Base-by-base conservation (phyloP, 2,888 invertebrate species). In the Himalopsyche japonica region DNA sequence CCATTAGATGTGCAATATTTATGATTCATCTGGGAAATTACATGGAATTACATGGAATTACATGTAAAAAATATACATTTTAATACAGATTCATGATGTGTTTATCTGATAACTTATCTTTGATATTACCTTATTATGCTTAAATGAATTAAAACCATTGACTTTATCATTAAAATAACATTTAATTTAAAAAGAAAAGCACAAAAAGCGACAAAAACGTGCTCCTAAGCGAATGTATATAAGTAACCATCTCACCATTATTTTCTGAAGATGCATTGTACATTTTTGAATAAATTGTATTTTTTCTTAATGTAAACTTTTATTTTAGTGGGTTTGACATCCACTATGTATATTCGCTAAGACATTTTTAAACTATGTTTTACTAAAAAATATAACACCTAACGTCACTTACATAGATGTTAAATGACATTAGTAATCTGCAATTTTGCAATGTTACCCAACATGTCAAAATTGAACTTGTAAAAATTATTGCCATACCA, bases 241-340 rank as follows among this genome's bases (percentile, higher is more conserved):
- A 76, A 64, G n/a, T 30, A 20, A 64, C 32, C 32, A 30, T 30
- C 86, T 86, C 82, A 86, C 86, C 86, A 84, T 43, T 86, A 80
- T 86, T 86, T 84, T 86, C 86, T 57, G 84, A 79, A 32, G 86
- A 81, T 57, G 84, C 84, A 84, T 86, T 86, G 82, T 84, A 86
- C 86, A 86, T 86, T 85, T 83, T 85, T 77, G 37, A 76, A 82
- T 76, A 32, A 80, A 83, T 81, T 80, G 27, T 76, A 12, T 12
- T 76, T 79, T 24, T 3, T 32, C 57, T n/a, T 18, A 81, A 47
- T 84, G 70, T 84, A 79, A 79, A 79, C 20, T 83, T 32, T 81
- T 43, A 34, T 81, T 81, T 77, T 81, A 85, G 85, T 85, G 85
- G 85, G 80, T 82, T 83, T 82, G 49, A 47, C 27, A 80, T 83